Evolutionary conservation across 2,888 invertebrate species (phyloP), one percentile per base, ranked within the genome.

Genomic region (Troides helena): DNA sequence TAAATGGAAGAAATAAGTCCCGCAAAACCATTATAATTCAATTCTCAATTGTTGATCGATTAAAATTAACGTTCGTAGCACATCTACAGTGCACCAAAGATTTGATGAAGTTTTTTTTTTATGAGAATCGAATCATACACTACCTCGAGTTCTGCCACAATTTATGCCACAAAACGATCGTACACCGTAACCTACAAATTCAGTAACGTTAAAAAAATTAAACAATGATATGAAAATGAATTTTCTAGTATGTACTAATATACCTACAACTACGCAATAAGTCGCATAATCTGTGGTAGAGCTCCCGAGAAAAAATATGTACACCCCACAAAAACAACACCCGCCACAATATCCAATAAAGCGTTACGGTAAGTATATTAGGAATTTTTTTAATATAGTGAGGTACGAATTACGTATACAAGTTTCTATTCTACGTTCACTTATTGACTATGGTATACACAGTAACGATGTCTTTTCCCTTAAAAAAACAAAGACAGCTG

Each of bases 321-420:
- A 53, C n/a, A 53, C 53, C 62, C 62, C 50, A 61, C 57, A 14
- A 70, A 64, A 65, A 50, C n/a, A 57, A 65, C 43, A 59, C 59
- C 64, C 23, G 50, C 64, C 56, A 67, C 64, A 65, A 17, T 62
- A 70, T 63, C 53, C 63, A 63, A 69, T 65, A 65, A 71, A 71
- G 70, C 67, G 67, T 70, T 58, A 71, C 21, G 57, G 58, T 71
- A 72, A 73, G 72, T 78, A 76, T 76, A 77, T 78, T 81, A 79
- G 79, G 65, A 71, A 65, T 71, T 83, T 53, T 50, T 53, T 85
- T 84, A 84, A 85, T 85, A 82, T 86, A 87, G 81, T 94, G 94
- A 94, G 94, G 94, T 94, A 94, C 93, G 87, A 84, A 85, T 94
- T 94, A 94, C 94, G 94, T 94, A 94, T 94, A 94, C 94, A 92